Conservation (phyloP, 2,888 invertebrate species). For the Synergus japonicus region DNA sequence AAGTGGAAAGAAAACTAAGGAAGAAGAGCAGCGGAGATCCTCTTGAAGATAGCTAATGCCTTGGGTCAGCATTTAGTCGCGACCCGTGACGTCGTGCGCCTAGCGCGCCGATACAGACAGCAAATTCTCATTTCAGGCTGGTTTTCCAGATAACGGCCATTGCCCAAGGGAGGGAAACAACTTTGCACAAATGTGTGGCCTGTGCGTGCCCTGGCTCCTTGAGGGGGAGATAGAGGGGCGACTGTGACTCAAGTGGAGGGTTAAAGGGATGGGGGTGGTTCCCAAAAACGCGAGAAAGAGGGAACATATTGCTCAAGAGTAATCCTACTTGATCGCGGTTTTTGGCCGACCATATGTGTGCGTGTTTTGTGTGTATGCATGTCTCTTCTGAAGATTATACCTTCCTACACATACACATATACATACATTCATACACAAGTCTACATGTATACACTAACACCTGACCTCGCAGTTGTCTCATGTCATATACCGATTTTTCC, state of each 20-base stretch:
- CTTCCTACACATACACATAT: slow-evolving; percentile 23
- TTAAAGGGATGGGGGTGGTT: slow-evolving; percentile 29
- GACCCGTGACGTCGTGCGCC: slow-evolving; percentile 44
- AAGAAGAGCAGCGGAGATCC: slow-evolving; percentile 49
- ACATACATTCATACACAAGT: not conserved
- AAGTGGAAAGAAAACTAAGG: slow-evolving; percentile 39
- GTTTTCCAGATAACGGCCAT: slow-evolving; percentile 69
- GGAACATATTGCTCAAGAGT: slow-evolving; percentile 73
- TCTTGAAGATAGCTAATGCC: slow-evolving; percentile 62
- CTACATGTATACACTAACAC: slow-evolving; percentile 17
- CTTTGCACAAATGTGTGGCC: slow-evolving; percentile 52
- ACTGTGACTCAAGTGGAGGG: slow-evolving; percentile 48
- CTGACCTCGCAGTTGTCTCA: slow-evolving; percentile 42
- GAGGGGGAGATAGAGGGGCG: slow-evolving; percentile 45
- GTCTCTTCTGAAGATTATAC: slow-evolving; percentile 43
- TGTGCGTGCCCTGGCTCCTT: slow-evolving; percentile 54
- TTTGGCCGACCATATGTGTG: slow-evolving; percentile 64
- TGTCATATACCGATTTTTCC: slow-evolving; percentile 45
- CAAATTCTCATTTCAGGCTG: slow-evolving; percentile 67
- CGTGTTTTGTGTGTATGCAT: slow-evolving; percentile 46
- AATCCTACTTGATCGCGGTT: slow-evolving; percentile 77
- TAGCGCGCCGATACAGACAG: slow-evolving; percentile 58
- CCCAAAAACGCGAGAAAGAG: slow-evolving; percentile 42
- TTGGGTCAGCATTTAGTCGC: slow-evolving; percentile 39
- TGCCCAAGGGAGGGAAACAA: slow-evolving; percentile 60